These are phyloP conservation scores for Aleiodes leptofemur DNA, from an alignment of 2,888 invertebrate species.

Conservation along the genomic window DNA sequence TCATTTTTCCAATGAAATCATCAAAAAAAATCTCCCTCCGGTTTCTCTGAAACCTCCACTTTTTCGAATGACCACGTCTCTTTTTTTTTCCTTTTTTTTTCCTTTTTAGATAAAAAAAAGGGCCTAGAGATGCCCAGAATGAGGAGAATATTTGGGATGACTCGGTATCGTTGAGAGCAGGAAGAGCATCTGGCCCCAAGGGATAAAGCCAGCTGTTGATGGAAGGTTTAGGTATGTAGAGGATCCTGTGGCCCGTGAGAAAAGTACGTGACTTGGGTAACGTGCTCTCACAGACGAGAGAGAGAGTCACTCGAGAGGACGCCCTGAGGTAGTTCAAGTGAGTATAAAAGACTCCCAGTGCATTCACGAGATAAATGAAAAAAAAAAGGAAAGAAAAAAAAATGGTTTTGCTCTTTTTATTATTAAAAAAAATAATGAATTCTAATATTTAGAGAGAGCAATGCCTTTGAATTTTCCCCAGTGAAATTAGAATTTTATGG, in stretches of 20 bases:
- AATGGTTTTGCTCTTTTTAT: too few relatives aligned
- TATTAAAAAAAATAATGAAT: too few relatives aligned
- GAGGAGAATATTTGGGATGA: conserved; percentile 58
- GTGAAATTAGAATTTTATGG: too few relatives aligned
- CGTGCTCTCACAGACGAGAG: not conserved
- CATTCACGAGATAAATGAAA: not conserved
- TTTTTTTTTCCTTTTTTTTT: not conserved
- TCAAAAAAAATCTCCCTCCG: too few relatives aligned
- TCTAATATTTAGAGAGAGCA: too few relatives aligned
- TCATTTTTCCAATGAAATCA: too few relatives aligned
- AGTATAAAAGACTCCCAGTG: too few relatives aligned
- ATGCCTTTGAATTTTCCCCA: too few relatives aligned
- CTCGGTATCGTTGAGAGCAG: conserved; percentile 55
- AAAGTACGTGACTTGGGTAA: conserved; percentile 60
- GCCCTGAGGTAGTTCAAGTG: not conserved
- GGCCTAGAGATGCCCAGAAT: conserved; percentile 24
- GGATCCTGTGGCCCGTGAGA: conserved; percentile 67
- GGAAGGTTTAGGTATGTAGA: conserved; percentile 67
- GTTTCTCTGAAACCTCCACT: too few relatives aligned
- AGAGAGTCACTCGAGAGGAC: conserved; percentile 22
- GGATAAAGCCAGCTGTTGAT: conserved; percentile 71
- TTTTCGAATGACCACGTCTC: too few relatives aligned
- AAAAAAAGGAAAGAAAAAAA: too few relatives aligned
- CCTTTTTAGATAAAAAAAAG: not conserved
- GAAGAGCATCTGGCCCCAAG: conserved; percentile 69